These are phyloP conservation scores for Galeruca laticollis DNA, from an alignment of 2,888 invertebrate genomes.

Conservation along the genomic window DNA sequence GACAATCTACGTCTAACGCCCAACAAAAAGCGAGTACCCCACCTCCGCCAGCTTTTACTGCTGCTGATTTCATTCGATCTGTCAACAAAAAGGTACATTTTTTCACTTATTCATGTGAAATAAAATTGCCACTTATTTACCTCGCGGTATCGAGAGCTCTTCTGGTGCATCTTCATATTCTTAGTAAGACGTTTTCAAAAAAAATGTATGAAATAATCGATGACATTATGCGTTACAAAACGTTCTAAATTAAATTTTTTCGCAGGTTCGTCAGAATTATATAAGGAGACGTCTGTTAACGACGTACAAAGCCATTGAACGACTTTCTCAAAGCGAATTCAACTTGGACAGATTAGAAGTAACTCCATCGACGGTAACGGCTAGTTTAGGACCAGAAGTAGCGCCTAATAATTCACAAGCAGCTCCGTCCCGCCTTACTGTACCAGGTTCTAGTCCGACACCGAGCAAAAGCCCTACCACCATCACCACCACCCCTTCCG, in stretches of 20 bases:
- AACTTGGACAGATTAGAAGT: constrained; percentile 82
- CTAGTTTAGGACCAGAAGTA: constrained; percentile 53
- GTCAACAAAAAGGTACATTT: constrained; percentile 84
- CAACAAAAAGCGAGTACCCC: constrained; percentile 60
- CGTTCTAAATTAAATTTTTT: background rate
- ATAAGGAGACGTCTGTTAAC: constrained; percentile 82
- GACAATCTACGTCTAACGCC: constrained; percentile 62
- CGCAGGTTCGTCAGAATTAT: constrained; percentile 82
- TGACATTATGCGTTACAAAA: too few relatives aligned
- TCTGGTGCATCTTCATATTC: too few relatives aligned
- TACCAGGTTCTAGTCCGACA: constrained; percentile 63
- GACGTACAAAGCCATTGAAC: constrained; percentile 83
- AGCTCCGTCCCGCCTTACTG: constrained; percentile 63
- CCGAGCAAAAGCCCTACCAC: constrained; percentile 55
- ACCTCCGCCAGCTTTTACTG: constrained; percentile 72
- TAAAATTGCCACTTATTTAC: background rate
- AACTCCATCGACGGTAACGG: constrained; percentile 69
- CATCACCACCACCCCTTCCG: constrained; percentile 60
- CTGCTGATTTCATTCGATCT: constrained; percentile 78
- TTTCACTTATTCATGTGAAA: background rate
- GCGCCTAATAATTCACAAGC: constrained; percentile 51
- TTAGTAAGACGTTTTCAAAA: too few relatives aligned
- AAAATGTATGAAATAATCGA: too few relatives aligned
- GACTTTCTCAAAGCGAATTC: constrained; percentile 87
- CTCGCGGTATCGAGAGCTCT: too few relatives aligned